A percentile compares a stretch with the other conserved stretches of the same genome.
Evolutionary conservation across 2,888 invertebrate genomes (phyloP).

Genomic region (Bibio marci): DNA sequence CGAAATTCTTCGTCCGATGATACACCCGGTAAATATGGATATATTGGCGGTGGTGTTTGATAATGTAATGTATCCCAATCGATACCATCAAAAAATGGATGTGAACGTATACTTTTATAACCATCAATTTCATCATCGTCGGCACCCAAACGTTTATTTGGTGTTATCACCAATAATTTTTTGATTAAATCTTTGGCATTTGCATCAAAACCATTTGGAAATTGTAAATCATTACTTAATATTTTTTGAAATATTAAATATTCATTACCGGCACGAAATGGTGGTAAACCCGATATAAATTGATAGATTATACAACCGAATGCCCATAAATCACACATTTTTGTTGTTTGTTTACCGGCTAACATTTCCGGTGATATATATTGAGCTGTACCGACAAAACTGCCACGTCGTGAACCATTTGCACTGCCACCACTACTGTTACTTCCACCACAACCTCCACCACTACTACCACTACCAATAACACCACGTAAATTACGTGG

Average conservation of each 20-base stretch:
- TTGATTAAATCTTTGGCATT: slow-evolving; percentile 77
- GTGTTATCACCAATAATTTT: slow-evolving; percentile 67
- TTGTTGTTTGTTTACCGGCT: slow-evolving; percentile 55
- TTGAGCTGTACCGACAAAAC: slow-evolving; percentile 97
- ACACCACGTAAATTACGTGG: background rate
- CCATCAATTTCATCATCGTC: slow-evolving; percentile 41
- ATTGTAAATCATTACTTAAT: slow-evolving; percentile 72
- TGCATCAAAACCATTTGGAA: slow-evolving; percentile 79
- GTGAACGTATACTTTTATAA: slow-evolving; percentile 69
- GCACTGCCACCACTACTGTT: background rate
- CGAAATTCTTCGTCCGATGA: slow-evolving; percentile 48
- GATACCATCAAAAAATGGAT: slow-evolving; percentile 70
- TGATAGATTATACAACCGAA: slow-evolving; percentile 93
- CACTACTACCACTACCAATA: background rate
- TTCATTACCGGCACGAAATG: slow-evolving; percentile 83
- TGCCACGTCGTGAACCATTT: slow-evolving; percentile 18
- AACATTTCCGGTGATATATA: slow-evolving; percentile 96
- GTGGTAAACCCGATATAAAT: slow-evolving; percentile 85
- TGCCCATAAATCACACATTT: slow-evolving; percentile 90
- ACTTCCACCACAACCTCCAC: background rate
- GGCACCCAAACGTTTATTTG: slow-evolving; percentile 65
- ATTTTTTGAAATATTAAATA: slow-evolving; percentile 95
- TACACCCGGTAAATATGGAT: slow-evolving; percentile 55
- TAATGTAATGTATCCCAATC: slow-evolving; percentile 66
- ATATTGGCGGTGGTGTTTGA: slow-evolving; percentile 65